Evolutionary conservation across 2,888 invertebrate genomes (phyloP), one percentile per base, ranked within the genome.

Genomic region (Archips xylosteana): DNA sequence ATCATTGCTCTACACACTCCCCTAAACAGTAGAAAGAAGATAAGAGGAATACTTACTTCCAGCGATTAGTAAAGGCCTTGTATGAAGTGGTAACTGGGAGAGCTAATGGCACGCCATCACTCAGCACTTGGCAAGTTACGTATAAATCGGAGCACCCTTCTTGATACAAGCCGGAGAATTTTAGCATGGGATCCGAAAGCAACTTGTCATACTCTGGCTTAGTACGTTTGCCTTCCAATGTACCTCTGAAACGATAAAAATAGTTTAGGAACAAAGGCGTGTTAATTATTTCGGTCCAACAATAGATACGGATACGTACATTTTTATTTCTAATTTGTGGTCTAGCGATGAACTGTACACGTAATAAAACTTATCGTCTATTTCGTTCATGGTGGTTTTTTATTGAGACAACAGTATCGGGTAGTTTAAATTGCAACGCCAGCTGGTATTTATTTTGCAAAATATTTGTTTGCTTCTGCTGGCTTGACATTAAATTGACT

Each of bases 331-430:
- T 54, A 99, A 95, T 89, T 97, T 97, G 78, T 97, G 95, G 80
- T 98, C 97, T 78, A 99, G 90, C n/a, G 98, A 97, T 42, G 98
- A 98, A 93, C 98, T 99, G 87, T 98, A 98, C 39, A 98, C 96
- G 87, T 97, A 98, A 85, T 96, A 96, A 91, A 98, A 97, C 87
- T 97, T 97, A 89, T 97, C 97, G 80, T 96, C 97, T 76, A 96
- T 95, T 82, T 96, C 96, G 84, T 97, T 96, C 97, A 97, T 97
- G 71, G 51, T 83, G 63, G n/a, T 47, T 57, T 39, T 49, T 9
- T 49, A 59, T 23, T 47, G 15, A 15, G 45, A 63, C 63, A 57
- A 57, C 12, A 57, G n/a, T 23, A 57, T 32, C 15, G 12, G 57
- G 10, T 57, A 57, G 57, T 10, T 59, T 60, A 3, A 10, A 15